A percentile compares a stretch with the other conserved stretches of the same genome.
These are phyloP conservation scores for Perdita meconis DNA, from an alignment of 2,888 invertebrate genomes.

Conservation along the genomic window DNA sequence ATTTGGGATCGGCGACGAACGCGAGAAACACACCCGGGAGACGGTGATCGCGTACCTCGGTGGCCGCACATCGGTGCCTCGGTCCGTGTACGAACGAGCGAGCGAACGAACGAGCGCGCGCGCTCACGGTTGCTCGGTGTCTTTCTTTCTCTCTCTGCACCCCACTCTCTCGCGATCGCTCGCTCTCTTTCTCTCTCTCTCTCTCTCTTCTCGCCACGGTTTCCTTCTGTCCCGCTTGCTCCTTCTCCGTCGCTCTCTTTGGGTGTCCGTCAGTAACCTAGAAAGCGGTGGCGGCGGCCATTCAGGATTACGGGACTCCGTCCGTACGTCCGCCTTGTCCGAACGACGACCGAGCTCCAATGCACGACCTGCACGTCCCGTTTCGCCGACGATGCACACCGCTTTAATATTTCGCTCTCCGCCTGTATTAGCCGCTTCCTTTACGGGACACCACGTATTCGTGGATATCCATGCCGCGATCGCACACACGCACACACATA, in stretches of 20 bases:
- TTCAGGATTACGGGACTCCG: constrained; percentile 78
- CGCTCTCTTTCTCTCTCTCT: constrained; percentile 26
- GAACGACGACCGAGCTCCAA: constrained; percentile 28
- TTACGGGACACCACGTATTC: constrained; percentile 21
- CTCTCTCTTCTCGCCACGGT: constrained; percentile 16
- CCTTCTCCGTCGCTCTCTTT: constrained; percentile 58
- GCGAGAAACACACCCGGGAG: constrained; percentile 62
- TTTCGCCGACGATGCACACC: constrained; percentile 15
- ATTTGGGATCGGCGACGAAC: constrained; percentile 55
- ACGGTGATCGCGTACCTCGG: constrained; percentile 67
- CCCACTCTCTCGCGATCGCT: not conserved
- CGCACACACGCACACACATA: constrained; percentile 49
- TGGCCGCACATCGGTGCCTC: constrained; percentile 65
- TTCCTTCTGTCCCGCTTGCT: constrained; percentile 22
- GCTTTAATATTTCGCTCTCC: not conserved
- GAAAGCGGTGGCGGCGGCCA: constrained; percentile 80
- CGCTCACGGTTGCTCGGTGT: constrained; percentile 52
- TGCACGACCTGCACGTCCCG: constrained; percentile 37
- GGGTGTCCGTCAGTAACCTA: constrained; percentile 81
- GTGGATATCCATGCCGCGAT: constrained; percentile 48
- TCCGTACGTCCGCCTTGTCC: constrained; percentile 70
- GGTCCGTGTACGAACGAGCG: constrained; percentile 46
- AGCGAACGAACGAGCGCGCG: constrained; percentile 39
- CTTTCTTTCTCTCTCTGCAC: constrained; percentile 29
- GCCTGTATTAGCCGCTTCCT: constrained; percentile 4